Evolutionary conservation across 2,113 vertebrate species (phyloP).

Genomic region (Triplophysa tibetana): DNA sequence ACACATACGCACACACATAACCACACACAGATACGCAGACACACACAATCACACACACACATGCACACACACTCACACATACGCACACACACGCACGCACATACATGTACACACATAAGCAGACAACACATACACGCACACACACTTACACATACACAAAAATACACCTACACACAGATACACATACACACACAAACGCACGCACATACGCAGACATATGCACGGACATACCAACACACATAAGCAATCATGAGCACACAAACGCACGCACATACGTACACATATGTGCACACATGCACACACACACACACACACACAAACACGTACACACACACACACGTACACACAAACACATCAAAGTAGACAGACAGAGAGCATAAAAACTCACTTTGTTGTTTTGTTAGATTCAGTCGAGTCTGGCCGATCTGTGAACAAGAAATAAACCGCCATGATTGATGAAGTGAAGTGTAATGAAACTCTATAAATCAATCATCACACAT

Average conservation of each 20-base stretch:
- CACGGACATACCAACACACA: too few relatives aligned
- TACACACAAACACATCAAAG: neutral
- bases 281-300: neutral
- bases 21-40: neutral
- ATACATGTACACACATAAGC: neutral
- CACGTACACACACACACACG: neutral
- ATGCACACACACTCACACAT: neutral
- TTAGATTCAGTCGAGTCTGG: conserved; percentile 71
- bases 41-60: conserved; percentile 2
- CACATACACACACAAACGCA: conserved; percentile 12
- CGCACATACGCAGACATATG: neutral
- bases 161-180: neutral
- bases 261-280: neutral
- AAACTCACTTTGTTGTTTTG: conserved; percentile 20
- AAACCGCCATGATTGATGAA: neutral
- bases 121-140: neutral
- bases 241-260: neutral
- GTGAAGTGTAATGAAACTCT: too few relatives aligned
- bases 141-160: conserved; percentile 13
- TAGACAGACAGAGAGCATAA: neutral
- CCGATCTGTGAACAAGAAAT: conserved; percentile 14
- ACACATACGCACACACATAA: conserved; percentile 12
- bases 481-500: too few relatives aligned
- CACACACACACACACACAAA: conserved; percentile 9
- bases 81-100: conserved; percentile 9